Evolutionary conservation across 2,888 invertebrate species (phyloP), one percentile per base, ranked within the genome.

Genomic region (Napeogenes sylphis): DNA sequence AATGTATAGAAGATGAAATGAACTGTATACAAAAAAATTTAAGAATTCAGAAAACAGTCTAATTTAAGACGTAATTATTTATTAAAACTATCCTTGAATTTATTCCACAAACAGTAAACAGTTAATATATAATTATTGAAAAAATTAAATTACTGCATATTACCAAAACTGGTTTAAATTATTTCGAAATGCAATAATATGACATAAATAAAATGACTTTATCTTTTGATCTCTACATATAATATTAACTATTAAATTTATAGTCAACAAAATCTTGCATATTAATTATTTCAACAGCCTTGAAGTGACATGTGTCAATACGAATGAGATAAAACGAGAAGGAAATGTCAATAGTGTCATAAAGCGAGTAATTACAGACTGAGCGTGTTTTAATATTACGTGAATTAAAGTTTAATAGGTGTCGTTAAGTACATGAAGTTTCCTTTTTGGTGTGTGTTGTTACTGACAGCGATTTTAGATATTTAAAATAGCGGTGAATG

Each of bases 381-480:
- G 51, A 33, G 47, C 54, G 63, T 61, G 53, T 78, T 81, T 81
- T 81, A 78, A 83, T 80, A 84, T 83, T 76, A 79, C 79, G 71
- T 71, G 79, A 80, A 83, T 83, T 82, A 76, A 83, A 80, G 79
- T 79, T 83, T 83, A 80, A 83, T 83, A 79, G 80, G 69, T 74
- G 81, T 79, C 79, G 72, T 80, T 80, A 75, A 75, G 74, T 75
- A 77, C 73, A 75, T 71, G 58, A 61, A 64, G 62, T 70, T 66
- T 66, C 68, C 63, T 58, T 59, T 66, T 42, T 10, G 55, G 45
- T 45, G 62, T 55, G 13, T 58, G 62, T 63, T 56, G 2, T 1
- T 3, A 67, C 45, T 68, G n/a, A n/a, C 13, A 59, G 58, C 56
- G 56, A 38, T 51, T 51, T 51, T 8, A 30, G 1, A n/a, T 51